Percentiles rank a stretch among this genome's conserved stretches.
These are phyloP conservation scores for Aplysina aerophoba DNA, from an alignment of 37 sponge, comb jelly and placozoan genomes.

Conservation along the genomic window DNA sequence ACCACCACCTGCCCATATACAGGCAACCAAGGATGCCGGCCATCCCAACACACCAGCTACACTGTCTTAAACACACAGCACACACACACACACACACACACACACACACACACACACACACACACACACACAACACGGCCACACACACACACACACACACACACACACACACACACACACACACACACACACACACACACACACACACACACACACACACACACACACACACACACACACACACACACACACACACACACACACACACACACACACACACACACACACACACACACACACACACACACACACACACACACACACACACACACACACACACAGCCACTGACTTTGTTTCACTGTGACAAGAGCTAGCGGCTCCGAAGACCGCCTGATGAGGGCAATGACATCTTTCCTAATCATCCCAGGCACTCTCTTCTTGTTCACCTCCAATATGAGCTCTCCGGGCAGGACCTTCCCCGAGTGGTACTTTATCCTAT, in stretches of 20 bases:
- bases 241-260: conserved; percentile 2
- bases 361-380: conserved; percentile 80
- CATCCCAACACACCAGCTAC: too few species aligned
- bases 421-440: conserved; percentile 87
- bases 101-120: not conserved
- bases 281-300: conserved; percentile 3
- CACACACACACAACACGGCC: not conserved
- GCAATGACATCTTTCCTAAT: conserved; percentile 89
- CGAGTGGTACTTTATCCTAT: conserved; percentile 68
- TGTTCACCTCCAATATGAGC: conserved; percentile 85
- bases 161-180: conserved; percentile 4
- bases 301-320: not conserved
- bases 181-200: not conserved
- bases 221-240: not conserved
- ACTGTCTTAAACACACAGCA: too few species aligned
- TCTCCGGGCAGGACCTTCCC: conserved; percentile 81
- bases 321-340: not conserved
- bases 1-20: too few species aligned
- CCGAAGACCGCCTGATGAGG: conserved; percentile 83
- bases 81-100: not conserved
- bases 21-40: too few species aligned
- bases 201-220: not conserved
- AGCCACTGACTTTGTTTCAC: conserved; percentile 84
- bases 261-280: not conserved
- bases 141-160: not conserved